A percentile compares a stretch with the other conserved stretches of the same genome.
Conservation (phyloP, 2,113 vertebrate genomes). For the Sinocyclocheilus rhinocerous region DNA sequence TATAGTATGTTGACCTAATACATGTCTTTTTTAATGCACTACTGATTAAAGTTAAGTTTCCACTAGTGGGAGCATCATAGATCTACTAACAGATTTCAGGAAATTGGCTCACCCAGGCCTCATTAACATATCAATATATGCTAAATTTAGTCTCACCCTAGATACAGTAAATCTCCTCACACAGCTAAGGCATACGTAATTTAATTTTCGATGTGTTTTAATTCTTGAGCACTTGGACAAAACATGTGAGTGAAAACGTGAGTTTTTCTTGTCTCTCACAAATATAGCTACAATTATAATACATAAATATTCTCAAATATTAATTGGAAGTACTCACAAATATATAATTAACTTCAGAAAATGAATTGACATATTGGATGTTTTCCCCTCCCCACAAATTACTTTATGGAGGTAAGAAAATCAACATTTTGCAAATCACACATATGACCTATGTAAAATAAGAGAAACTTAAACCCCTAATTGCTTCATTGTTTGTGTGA, state of each 20-base stretch:
- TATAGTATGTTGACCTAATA: not conserved
- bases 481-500: not conserved
- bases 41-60: not conserved
- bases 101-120: slow-evolving; percentile 23
- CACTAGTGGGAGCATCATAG: not conserved
- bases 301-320: not conserved
- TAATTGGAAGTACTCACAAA: not conserved
- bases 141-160: slow-evolving; percentile 41
- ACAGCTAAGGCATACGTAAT: too few relatives aligned
- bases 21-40: slow-evolving; percentile 15
- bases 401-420: not conserved
- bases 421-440: not conserved
- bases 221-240: too few relatives aligned
- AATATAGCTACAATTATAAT: not conserved
- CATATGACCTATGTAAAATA: not conserved
- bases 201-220: too few relatives aligned
- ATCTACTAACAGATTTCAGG: slow-evolving; percentile 4
- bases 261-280: not conserved
- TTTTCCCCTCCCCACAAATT: not conserved
- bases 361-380: not conserved
- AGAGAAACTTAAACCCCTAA: not conserved
- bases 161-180: not conserved
- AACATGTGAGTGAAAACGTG: not conserved
- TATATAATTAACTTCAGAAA: not conserved
- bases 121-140: slow-evolving; percentile 36